Evolutionary conservation across 2,797 vertebrate genomes (phyloP).

Genomic region (Nyctibius grandis): DNA sequence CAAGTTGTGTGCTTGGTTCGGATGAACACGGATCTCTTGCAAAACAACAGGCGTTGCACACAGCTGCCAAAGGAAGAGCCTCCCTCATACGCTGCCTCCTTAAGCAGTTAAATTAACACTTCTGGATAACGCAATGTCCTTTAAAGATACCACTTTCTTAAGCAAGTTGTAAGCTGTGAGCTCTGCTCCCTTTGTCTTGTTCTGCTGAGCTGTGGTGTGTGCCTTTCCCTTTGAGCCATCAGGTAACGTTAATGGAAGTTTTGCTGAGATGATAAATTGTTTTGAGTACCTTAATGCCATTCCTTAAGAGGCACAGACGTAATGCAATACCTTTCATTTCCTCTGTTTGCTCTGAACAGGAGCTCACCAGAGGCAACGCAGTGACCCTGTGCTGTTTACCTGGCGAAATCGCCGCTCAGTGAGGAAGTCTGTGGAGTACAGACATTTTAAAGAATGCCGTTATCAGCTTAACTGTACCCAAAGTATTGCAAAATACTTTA

Average conservation of each 20-base stretch:
- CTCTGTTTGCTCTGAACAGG: neutral
- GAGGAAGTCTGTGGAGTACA: neutral
- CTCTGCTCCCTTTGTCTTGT: neutral
- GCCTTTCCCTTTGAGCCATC: neutral
- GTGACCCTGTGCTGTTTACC: neutral
- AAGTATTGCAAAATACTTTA: neutral
- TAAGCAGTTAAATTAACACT: neutral
- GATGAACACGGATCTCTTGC: neutral
- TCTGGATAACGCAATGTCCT: neutral
- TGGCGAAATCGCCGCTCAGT: neutral
- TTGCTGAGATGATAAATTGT: neutral
- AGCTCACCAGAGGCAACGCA: neutral
- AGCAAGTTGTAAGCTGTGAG: neutral
- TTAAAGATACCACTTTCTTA: neutral
- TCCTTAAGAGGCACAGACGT: neutral
- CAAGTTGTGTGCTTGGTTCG: accelerated
- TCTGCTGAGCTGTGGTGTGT: neutral
- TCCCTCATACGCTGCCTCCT: no score
- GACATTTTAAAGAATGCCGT: neutral
- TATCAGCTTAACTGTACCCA: neutral
- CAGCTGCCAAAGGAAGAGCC: neutral
- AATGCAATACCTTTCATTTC: neutral
- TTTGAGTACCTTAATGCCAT: neutral
- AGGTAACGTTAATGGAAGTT: neutral
- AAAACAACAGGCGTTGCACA: neutral